A percentile compares a stretch with the other conserved stretches of the same genome.
Conservation (phyloP, 2,113 vertebrate species). For the Bubo blakistoni region DNA sequence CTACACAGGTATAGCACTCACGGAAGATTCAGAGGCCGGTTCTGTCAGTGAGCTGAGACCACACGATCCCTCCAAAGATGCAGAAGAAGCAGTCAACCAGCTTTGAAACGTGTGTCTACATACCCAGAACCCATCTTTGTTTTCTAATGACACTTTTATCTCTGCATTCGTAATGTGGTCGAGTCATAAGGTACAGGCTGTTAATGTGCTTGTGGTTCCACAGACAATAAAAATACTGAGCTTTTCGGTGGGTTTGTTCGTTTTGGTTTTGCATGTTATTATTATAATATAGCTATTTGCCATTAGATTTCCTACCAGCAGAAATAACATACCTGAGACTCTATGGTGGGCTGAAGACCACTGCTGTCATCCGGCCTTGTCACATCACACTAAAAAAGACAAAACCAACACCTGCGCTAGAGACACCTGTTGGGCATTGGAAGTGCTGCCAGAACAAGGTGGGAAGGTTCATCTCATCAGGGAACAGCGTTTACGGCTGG, state of each 20-base stretch:
- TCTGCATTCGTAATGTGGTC: neutral
- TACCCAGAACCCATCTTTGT: neutral
- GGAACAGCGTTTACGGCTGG: neutral
- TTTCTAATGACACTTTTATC: neutral
- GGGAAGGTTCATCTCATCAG: neutral
- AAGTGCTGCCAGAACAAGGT: neutral
- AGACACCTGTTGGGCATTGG: neutral
- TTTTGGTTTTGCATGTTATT: neutral
- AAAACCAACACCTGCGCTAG: neutral
- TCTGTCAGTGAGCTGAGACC: neutral
- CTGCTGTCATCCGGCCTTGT: conserved; percentile 7
- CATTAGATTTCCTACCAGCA: neutral
- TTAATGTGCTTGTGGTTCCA: neutral
- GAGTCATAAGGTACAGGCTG: neutral
- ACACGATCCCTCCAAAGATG: neutral
- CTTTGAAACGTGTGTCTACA: accelerated
- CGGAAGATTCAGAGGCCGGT: neutral
- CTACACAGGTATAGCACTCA: neutral
- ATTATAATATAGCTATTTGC: neutral
- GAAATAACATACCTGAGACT: conserved; percentile 58
- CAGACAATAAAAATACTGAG: neutral
- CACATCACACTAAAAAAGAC: conserved; percentile 31
- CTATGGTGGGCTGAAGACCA: neutral
- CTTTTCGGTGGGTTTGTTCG: neutral
- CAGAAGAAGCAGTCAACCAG: neutral